Base-by-base conservation (phyloP, 2,797 vertebrate genomes). In the Antennarius maculatus region DNA sequence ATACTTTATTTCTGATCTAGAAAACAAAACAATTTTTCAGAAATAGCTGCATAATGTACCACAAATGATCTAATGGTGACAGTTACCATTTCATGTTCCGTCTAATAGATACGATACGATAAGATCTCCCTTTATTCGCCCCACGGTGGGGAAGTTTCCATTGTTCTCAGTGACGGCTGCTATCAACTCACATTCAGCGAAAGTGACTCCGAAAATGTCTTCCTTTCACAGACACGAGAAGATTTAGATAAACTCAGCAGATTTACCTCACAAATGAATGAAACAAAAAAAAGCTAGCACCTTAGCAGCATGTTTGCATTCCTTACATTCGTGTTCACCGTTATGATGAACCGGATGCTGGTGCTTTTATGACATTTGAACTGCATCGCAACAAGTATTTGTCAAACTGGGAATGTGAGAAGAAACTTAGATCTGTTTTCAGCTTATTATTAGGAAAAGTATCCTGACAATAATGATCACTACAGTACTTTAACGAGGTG, bases 1-100 rank as follows among this genome's bases (percentile, higher is more conserved):
- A 66, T 39, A 9, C 71, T 76, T 77, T 62, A 79, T 51, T 79
- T 72, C 66, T 76, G 54, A 80, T 58, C 71, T 63, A 77, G 15
- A 82, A 23, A 71, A 59, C n/a, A 13, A 69, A 42, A 86, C 57
- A 63, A 82, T 6, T 34, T 41, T 79, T 69, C 41, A 66, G 66
- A 80, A 82, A 77, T 58, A 72, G 29, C 71, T 41, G 7, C 31
- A 82, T 34, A 63, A 45, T 66, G 5, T 51, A 52, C 37, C 54
- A 69, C 41, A 77, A 60, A 50, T 23, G 12, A 12, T 42, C 23
- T 34, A 6, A 12, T 27, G 12, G 28, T 50, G 23, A 28, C 48
- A 46, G 56, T 28, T 59, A 12, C 12, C 7, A 1, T 41, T 41
- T 10, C 11, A 45, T 37, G 12, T 41, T 29, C 27, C 6, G 3